These are phyloP conservation scores for Ornithoptera alexandrae DNA, from an alignment of 2,888 invertebrate genomes.

Conservation along the genomic window DNA sequence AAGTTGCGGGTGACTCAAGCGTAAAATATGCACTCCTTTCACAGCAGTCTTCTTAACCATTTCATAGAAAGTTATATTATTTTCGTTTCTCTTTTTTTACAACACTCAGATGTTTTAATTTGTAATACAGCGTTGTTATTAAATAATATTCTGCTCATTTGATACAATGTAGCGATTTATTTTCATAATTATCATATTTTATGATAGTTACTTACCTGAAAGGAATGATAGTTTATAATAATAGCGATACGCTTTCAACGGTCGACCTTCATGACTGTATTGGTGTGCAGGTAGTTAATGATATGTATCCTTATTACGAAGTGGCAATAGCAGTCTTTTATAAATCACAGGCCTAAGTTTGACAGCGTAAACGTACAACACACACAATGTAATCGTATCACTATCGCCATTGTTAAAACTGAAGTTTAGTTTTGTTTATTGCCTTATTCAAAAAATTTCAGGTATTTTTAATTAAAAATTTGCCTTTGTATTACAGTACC, in stretches of 20 bases:
- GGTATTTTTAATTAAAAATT: background rate
- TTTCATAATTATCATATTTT: background rate
- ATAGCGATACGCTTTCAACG: constrained; percentile 15
- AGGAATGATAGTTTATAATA: background rate
- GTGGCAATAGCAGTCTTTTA: constrained; percentile 19
- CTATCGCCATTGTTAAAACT: constrained; percentile 24
- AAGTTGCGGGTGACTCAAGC: constrained; percentile 26
- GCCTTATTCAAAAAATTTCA: background rate
- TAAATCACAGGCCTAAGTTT: constrained; percentile 28
- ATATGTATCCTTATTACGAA: constrained; percentile 32
- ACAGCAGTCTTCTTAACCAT: constrained; percentile 15
- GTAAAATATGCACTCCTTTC: constrained; percentile 27
- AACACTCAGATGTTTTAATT: background rate
- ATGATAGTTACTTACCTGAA: constrained; percentile 10
- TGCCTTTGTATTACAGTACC: background rate
- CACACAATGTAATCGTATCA: constrained; percentile 16
- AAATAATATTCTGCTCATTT: background rate
- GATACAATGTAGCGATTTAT: background rate
- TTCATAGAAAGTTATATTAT: constrained; percentile 15
- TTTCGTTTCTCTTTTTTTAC: background rate
- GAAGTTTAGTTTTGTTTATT: constrained; percentile 28
- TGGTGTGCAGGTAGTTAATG: constrained; percentile 24
- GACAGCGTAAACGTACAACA: constrained; percentile 22
- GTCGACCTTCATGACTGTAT: constrained; percentile 25
- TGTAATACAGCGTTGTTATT: background rate